Evolutionary conservation across 1,140 invertebrate genomes (phyloP).

Genomic region (Melanaphis sacchari): DNA sequence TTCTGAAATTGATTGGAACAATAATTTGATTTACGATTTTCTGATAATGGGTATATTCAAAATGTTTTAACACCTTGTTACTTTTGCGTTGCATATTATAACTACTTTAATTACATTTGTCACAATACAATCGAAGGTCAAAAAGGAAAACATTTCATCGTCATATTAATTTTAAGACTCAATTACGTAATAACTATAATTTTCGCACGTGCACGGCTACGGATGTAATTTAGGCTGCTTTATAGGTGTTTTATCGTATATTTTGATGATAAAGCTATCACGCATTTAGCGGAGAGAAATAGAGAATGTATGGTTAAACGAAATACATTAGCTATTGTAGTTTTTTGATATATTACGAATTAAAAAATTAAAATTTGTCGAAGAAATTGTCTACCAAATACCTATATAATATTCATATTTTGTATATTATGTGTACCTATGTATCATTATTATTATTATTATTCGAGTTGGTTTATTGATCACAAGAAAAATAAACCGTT

Average conservation of each 20-base stretch:
- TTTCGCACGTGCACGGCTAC: slow-evolving; percentile 13
- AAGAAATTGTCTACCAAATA: background rate
- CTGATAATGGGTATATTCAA: background rate
- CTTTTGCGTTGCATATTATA: background rate
- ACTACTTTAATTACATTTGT: background rate
- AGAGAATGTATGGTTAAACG: background rate
- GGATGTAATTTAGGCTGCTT: background rate
- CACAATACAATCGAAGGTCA: background rate
- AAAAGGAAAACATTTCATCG: slow-evolving; percentile 14
- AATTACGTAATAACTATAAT: slow-evolving; percentile 25
- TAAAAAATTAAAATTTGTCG: background rate
- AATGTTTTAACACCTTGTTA: background rate
- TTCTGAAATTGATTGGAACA: background rate
- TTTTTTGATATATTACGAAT: background rate
- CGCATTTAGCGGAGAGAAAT: background rate
- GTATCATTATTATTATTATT: background rate
- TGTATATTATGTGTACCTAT: too few relatives aligned
- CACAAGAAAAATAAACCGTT: background rate
- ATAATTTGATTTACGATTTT: background rate
- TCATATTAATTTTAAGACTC: background rate
- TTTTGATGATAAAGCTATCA: background rate
- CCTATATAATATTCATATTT: background rate
- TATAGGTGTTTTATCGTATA: background rate
- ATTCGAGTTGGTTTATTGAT: background rate
- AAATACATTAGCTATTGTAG: background rate